Base-by-base conservation (phyloP, 2,888 invertebrate genomes). In the Agrypnus murinus region DNA sequence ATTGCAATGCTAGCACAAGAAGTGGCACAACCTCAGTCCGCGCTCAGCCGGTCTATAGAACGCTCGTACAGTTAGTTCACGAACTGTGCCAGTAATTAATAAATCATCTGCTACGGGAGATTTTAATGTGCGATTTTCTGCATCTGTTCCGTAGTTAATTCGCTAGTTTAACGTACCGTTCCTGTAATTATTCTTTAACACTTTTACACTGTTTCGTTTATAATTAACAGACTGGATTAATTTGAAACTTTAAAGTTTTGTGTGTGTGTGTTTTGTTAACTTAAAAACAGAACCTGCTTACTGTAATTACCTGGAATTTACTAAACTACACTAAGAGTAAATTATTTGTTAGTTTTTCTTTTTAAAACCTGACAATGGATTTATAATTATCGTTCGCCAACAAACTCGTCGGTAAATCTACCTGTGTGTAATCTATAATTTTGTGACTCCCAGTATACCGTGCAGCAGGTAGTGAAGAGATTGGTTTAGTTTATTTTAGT, bases 1-100 rank as follows among this genome's bases (percentile, higher is more conserved):
- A 80, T 78, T 80, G 77, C 79, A 80, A 79, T 77, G 79, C 74
- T 77, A 74, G 78, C 75, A 75, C 78, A 81, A 81, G 81, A 79
- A 77, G 81, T 80, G 78, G 79, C 46, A 72, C 69, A 77, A 70
- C 73, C 66, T 78, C 75, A 78, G 78, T 78, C 74, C 69, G 71
- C 70, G 73, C 58, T 74, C 67, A 75, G 77, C 75, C 77, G 77
- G 78, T 76, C 73, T 74, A 63, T 67, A 73, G 76, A 75, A 73
- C 76, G 77, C 75, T 73, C 75, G 74, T 76, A 77, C 77, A 78
- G 77, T 78, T 78, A 77, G 64, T 69, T 74, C 70, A 75, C 75
- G 75, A 76, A 73, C 63, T 76, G 77, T 75, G 77, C 74, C 74
- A 75, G 74, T 70, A 73, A 71, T 76, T 72, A 72, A 45, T 65